phyloP scores from a whole-genome alignment of 2,113 vertebrate genomes.

The Phalacrocorax aristotelis region DNA sequence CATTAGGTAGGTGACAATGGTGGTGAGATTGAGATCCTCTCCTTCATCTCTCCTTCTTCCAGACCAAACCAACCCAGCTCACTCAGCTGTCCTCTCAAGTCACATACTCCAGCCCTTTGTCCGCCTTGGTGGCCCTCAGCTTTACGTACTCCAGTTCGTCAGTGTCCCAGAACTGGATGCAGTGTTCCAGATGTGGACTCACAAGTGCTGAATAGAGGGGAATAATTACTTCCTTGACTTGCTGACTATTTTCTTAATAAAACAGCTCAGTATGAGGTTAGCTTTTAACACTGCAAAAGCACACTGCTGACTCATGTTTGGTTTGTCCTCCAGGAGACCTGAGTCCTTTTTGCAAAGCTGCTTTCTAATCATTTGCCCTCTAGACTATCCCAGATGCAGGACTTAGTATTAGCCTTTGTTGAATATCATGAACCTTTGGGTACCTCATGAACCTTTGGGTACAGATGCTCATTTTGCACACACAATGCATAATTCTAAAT shows the following conservation, averaged over 20 bases:
- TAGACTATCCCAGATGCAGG: neutral
- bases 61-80: neutral
- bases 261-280: slow-evolving; percentile 46
- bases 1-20: neutral
- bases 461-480: neutral
- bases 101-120: slow-evolving; percentile 32
- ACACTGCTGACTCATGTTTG: neutral
- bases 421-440: neutral
- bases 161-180: slow-evolving; percentile 23
- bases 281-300: neutral
- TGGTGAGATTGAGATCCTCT: neutral
- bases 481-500: neutral
- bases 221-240: slow-evolving; percentile 55
- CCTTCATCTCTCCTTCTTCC: neutral
- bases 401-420: neutral
- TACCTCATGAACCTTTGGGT: neutral
- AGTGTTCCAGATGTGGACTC: slow-evolving; percentile 51
- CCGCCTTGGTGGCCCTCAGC: slow-evolving; percentile 45
- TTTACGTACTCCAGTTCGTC: slow-evolving; percentile 7
- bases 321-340: neutral
- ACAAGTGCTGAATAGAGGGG: slow-evolving; percentile 45
- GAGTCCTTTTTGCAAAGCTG: neutral
- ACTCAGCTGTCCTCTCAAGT: neutral
- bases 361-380: neutral
- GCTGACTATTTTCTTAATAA: slow-evolving; percentile 57